These are phyloP conservation scores for Eudyptes chrysolophus DNA, from an alignment of 2,113 vertebrate genomes.

Conservation along the genomic window DNA sequence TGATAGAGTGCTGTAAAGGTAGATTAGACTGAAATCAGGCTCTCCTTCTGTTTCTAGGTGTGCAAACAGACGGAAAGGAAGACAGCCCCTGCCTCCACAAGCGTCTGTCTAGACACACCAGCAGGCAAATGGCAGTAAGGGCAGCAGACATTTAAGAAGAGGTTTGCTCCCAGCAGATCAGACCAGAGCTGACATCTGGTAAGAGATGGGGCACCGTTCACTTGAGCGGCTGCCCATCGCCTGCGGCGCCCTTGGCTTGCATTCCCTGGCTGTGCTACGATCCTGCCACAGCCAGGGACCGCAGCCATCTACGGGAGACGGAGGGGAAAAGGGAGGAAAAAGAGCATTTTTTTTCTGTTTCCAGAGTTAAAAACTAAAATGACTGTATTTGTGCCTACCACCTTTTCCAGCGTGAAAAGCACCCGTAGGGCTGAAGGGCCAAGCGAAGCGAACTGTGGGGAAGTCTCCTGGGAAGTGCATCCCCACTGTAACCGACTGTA, in stretches of 20 bases:
- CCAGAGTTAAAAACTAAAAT: not conserved
- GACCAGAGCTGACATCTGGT: not conserved
- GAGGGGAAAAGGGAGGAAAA: not conserved
- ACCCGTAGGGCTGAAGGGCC: not conserved
- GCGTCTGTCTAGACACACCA: not conserved
- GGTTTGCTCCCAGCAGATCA: not conserved
- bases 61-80: not conserved
- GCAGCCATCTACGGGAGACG: not conserved
- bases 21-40: not conserved
- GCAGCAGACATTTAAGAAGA: not conserved
- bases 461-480: not conserved
- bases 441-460: not conserved
- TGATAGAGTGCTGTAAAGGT: not conserved
- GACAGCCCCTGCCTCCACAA: not conserved
- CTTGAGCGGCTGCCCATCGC: rapidly evolving
- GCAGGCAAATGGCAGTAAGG: not conserved
- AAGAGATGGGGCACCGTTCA: not conserved
- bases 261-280: not conserved
- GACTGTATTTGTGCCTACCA: not conserved
- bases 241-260: rapidly evolving
- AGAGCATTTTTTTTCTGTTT: not conserved
- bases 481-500: not conserved
- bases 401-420: not conserved
- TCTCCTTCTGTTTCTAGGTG: not conserved
- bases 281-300: rapidly evolving